Conservation (phyloP, 1,140 invertebrate species). For the Macrobrachium nipponense region DNA sequence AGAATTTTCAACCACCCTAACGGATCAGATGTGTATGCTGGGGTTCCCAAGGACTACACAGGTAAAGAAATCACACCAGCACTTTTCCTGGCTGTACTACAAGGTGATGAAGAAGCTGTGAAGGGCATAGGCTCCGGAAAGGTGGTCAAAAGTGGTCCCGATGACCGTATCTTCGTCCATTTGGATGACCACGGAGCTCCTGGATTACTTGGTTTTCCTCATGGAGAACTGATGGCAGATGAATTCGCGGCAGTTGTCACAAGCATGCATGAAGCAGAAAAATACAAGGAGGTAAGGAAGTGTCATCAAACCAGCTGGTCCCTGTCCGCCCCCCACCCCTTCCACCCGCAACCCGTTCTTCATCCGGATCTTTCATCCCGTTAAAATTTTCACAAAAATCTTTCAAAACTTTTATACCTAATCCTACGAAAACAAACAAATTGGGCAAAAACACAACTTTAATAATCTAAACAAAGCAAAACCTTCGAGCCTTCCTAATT, state of each 20-base stretch:
- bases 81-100: slow-evolving; percentile 74
- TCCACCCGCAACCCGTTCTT: too few species aligned
- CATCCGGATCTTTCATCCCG: too few species aligned
- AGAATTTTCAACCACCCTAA: slow-evolving; percentile 74
- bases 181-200: slow-evolving; percentile 78
- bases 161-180: slow-evolving; percentile 77
- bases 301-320: too few species aligned
- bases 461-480: too few species aligned
- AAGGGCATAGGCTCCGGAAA: slow-evolving; percentile 71
- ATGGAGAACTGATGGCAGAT: slow-evolving; percentile 65
- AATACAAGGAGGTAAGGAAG: slow-evolving; percentile 37
- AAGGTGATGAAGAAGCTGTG: slow-evolving; percentile 68
- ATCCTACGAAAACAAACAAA: too few species aligned
- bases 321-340: too few species aligned
- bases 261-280: slow-evolving; percentile 11
- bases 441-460: too few species aligned
- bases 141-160: slow-evolving; percentile 74
- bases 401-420: too few species aligned
- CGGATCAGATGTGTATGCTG: slow-evolving; percentile 74
- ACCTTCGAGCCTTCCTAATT: too few species aligned
- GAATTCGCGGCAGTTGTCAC: slow-evolving; percentile 58
- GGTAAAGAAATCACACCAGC: slow-evolving; percentile 72
- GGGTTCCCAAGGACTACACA: slow-evolving; percentile 74
- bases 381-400: too few species aligned
- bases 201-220: slow-evolving; percentile 74